A percentile compares a stretch with the other conserved stretches of the same genome.
Conservation (phyloP, 2,113 vertebrate genomes). For the Hoplias malabaricus region DNA sequence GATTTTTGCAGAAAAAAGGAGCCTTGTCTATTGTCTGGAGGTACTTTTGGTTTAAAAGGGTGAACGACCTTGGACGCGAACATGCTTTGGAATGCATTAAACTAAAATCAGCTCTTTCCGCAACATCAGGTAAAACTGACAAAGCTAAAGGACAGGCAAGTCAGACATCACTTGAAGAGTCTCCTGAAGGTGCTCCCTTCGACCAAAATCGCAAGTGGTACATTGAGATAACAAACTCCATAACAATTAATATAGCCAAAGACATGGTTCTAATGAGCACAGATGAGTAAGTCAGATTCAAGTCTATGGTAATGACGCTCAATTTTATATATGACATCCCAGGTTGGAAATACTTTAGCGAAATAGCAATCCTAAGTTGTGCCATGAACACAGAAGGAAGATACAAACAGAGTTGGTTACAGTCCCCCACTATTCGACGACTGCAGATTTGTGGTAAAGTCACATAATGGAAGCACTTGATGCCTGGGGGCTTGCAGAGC, state of each 20-base stretch:
- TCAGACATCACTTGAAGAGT: not conserved
- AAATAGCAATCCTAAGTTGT: not conserved
- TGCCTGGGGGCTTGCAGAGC: slow-evolving; percentile 15
- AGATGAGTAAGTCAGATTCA: not conserved
- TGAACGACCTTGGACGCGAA: too few species aligned
- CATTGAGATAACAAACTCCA: not conserved
- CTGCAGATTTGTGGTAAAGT: not conserved
- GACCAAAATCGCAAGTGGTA: too few species aligned
- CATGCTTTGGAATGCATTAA: too few species aligned
- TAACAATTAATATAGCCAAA: not conserved
- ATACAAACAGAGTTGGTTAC: not conserved
- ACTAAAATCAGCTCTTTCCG: too few species aligned
- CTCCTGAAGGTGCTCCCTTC: not conserved
- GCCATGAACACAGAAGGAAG: not conserved
- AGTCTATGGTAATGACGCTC: not conserved
- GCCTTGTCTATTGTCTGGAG: too few species aligned
- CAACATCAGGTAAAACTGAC: not conserved
- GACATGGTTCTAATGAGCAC: not conserved
- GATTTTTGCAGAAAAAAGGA: too few species aligned
- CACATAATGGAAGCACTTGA: not conserved
- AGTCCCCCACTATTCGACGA: not conserved
- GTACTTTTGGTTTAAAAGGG: too few species aligned
- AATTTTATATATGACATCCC: not conserved
- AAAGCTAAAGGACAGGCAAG: not conserved
- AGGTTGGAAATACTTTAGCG: not conserved